A percentile compares a stretch with the other conserved stretches of the same genome.
phyloP scores from a whole-genome alignment of 2,888 invertebrate genomes.

The Pilophorus perplexus region DNA sequence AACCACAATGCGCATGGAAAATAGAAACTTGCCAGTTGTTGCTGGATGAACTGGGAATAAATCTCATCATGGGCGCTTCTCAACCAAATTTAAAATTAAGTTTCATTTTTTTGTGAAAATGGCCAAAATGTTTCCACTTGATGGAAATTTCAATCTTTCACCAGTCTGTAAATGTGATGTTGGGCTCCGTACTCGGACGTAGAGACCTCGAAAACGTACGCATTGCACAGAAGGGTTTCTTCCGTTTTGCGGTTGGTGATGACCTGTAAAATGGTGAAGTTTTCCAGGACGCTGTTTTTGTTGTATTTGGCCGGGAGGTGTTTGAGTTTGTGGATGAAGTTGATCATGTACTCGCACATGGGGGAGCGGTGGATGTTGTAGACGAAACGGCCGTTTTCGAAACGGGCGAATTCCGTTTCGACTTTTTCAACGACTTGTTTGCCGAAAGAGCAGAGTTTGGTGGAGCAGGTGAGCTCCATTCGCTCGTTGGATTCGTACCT shows the following conservation, averaged over 20 bases:
- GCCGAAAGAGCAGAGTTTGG: conserved; percentile 99
- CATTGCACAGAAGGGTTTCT: conserved; percentile 96
- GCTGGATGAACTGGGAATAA: too few relatives aligned
- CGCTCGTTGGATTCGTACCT: conserved; percentile 98
- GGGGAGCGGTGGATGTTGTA: conserved; percentile 97
- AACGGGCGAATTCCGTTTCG: conserved; percentile 93
- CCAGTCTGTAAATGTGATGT: conserved; percentile 97
- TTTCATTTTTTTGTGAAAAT: not conserved
- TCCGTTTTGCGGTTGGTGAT: conserved; percentile 97
- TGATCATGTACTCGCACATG: conserved; percentile 99
- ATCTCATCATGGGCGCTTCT: too few relatives aligned
- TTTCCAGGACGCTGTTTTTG: conserved; percentile 99
- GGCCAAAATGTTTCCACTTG: not conserved
- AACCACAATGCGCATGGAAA: too few relatives aligned
- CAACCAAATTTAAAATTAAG: not conserved
- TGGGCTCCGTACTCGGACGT: conserved; percentile 97
- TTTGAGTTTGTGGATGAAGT: conserved; percentile 98
- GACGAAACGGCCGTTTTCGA: conserved; percentile 91
- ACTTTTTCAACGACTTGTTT: conserved; percentile 99
- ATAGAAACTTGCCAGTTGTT: too few relatives aligned
- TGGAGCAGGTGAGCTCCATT: conserved; percentile 98
- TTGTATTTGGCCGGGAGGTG: conserved; percentile 98
- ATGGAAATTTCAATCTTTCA: conserved; percentile 71
- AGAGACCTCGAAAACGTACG: conserved; percentile 98
- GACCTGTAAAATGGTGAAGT: conserved; percentile 99